Conservation (phyloP, 2,888 invertebrate genomes). For the Mystacides longicornis region DNA sequence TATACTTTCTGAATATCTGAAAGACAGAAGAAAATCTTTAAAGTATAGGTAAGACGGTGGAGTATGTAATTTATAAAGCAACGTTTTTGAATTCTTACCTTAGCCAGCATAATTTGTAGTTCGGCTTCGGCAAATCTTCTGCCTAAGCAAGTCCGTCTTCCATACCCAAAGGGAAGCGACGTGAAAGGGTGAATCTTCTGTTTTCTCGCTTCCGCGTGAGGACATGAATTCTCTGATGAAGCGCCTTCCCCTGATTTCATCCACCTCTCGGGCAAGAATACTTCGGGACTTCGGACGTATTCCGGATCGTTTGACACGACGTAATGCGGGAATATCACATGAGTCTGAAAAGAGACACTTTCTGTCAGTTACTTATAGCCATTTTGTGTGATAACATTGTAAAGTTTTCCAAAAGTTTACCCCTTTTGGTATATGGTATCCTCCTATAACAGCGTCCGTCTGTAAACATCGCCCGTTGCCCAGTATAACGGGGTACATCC, state of each 20-base stretch:
- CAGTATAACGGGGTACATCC: conserved; percentile 75
- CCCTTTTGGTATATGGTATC: conserved; percentile 75
- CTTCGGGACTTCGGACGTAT: conserved; percentile 63
- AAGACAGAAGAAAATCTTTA: neutral
- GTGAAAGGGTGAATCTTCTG: conserved; percentile 60
- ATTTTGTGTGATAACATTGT: too few species aligned
- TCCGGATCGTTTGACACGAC: conserved; percentile 64
- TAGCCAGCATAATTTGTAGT: conserved; percentile 64
- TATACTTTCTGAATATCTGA: conserved; percentile 65
- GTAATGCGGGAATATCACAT: conserved; percentile 72
- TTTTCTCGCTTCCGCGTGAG: conserved; percentile 6
- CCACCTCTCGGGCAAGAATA: conserved; percentile 74
- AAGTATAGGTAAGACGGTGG: neutral
- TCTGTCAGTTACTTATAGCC: too few species aligned
- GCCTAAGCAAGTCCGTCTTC: conserved; percentile 70
- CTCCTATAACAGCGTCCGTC: conserved; percentile 65
- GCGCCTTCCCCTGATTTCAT: conserved; percentile 45
- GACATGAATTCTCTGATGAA: conserved; percentile 7
- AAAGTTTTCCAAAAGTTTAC: conserved; percentile 44
- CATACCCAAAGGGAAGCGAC: conserved; percentile 69
- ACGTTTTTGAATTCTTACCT: conserved; percentile 41
- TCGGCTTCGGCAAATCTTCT: conserved; percentile 76
- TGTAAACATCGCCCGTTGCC: conserved; percentile 73
- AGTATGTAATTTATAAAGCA: neutral
- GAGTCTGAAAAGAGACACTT: conserved; percentile 51